Conservation (phyloP, 2,113 vertebrate species). For the Sterna hirundo region DNA sequence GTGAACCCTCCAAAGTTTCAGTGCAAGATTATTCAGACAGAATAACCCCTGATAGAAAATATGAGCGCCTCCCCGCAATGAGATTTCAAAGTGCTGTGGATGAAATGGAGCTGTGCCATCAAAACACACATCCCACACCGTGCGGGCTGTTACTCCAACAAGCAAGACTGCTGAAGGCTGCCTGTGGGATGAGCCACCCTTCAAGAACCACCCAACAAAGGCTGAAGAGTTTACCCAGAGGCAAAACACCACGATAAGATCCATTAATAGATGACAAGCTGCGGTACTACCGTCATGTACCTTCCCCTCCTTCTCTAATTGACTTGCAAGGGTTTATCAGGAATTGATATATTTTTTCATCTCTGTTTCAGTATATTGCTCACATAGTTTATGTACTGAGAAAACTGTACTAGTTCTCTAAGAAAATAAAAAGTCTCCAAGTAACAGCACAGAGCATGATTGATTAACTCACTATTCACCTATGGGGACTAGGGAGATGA, state of each 20-base stretch:
- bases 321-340: neutral
- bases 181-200: neutral
- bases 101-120: neutral
- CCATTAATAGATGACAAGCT: neutral
- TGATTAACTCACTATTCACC: neutral
- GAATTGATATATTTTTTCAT: neutral
- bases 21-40: neutral
- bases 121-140: accelerated
- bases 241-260: neutral
- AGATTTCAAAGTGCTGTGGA: neutral
- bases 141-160: neutral
- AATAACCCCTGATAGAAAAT: neutral
- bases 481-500: neutral
- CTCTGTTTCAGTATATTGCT: neutral
- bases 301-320: neutral
- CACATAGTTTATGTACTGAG: neutral
- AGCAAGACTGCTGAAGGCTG: neutral
- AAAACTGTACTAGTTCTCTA: neutral
- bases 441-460: neutral
- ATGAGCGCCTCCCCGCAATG: neutral
- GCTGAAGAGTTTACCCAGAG: neutral
- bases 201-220: neutral
- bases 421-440: neutral
- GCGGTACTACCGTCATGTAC: neutral
- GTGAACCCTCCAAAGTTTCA: neutral